phyloP scores from a whole-genome alignment of 2,113 vertebrate genomes.

The Hydropotes inermis region DNA sequence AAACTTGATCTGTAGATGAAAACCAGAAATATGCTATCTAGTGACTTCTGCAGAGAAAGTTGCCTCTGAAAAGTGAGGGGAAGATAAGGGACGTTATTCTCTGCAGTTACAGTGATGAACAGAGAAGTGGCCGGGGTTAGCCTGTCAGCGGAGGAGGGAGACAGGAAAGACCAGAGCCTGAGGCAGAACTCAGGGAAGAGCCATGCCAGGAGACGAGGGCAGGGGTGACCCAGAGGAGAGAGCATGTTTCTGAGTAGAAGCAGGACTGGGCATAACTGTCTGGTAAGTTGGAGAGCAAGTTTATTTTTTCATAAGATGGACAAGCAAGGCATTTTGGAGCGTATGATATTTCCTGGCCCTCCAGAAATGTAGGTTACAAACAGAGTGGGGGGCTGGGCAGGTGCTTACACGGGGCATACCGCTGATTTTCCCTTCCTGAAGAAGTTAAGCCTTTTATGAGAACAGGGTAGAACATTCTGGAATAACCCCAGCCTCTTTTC shows the following conservation, averaged over 20 bases:
- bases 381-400: neutral
- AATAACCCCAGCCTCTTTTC: neutral
- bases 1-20: slow-evolving; percentile 9
- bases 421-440: neutral
- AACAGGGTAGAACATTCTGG: neutral
- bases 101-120: neutral
- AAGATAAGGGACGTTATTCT: neutral
- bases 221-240: neutral
- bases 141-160: neutral
- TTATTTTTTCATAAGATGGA: neutral
- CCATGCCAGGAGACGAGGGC: neutral
- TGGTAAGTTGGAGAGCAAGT: neutral
- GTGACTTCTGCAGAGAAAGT: slow-evolving; percentile 14
- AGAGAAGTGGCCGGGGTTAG: neutral
- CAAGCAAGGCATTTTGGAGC: neutral
- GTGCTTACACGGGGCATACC: neutral
- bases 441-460: neutral
- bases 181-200: neutral
- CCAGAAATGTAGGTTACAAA: neutral
- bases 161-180: neutral
- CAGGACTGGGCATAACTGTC: neutral
- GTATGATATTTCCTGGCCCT: neutral
- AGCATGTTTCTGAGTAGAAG: neutral
- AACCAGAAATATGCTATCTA: neutral
- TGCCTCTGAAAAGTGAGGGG: neutral